Evolutionary conservation across 2,113 vertebrate species (phyloP).

Genomic region (Campylomormyrus tamandua): DNA sequence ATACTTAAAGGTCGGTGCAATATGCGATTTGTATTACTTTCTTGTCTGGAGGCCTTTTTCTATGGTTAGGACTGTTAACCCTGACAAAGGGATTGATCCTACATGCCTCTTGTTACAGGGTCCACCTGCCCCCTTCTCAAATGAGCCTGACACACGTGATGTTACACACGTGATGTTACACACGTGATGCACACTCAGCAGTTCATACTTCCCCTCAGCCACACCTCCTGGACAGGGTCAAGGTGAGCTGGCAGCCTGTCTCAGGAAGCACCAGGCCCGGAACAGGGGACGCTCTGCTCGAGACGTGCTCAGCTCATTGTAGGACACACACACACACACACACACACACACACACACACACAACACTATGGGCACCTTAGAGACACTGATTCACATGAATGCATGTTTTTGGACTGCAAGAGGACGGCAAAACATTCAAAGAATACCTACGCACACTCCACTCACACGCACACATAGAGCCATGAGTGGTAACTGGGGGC

Average conservation of each 20-base stretch:
- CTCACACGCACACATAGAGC: neutral
- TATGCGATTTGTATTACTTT: neutral
- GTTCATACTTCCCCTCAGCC: neutral
- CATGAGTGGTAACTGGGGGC: neutral
- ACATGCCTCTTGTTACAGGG: neutral
- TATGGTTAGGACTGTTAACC: neutral
- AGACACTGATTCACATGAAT: neutral
- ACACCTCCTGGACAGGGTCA: neutral
- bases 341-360: neutral
- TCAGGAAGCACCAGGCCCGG: neutral
- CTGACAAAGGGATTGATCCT: neutral
- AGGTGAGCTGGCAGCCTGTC: neutral
- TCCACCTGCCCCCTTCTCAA: neutral
- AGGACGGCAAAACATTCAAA: neutral
- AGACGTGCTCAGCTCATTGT: neutral
- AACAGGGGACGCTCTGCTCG: neutral
- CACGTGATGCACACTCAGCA: neutral
- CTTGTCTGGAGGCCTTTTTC: neutral
- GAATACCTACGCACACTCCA: neutral
- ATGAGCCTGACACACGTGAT: neutral
- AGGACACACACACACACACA: neutral
- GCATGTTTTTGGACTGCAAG: neutral
- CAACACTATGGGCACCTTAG: neutral
- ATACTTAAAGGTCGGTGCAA: neutral
- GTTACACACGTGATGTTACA: neutral